Conservation (phyloP, 2,888 invertebrate genomes). For the Hymenopus coronatus region DNA sequence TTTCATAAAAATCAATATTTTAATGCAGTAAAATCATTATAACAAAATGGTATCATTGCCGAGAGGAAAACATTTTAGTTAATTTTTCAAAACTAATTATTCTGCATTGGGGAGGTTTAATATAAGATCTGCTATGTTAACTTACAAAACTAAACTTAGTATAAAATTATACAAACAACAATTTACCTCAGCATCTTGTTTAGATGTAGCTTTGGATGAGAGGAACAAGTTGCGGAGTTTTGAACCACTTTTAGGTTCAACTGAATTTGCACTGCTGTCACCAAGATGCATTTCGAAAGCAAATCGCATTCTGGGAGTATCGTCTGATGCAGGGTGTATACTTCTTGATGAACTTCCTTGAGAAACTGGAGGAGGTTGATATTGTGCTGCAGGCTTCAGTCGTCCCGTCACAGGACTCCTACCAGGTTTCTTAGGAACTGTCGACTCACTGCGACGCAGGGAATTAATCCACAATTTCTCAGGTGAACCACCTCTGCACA, state of each 20-base stretch:
- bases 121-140: background rate
- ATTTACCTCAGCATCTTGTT: background rate
- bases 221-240: slow-evolving; percentile 30
- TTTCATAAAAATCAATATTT: too few relatives aligned
- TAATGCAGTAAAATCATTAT: too few relatives aligned
- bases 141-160: background rate
- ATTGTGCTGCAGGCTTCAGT: slow-evolving; percentile 56
- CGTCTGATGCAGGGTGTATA: slow-evolving; percentile 28
- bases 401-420: slow-evolving; percentile 22
- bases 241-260: slow-evolving; percentile 43
- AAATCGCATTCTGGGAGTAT: slow-evolving; percentile 45
- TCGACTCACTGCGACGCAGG: slow-evolving; percentile 52
- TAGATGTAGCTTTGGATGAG: background rate
- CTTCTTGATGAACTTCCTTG: slow-evolving; percentile 35
- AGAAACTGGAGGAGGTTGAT: slow-evolving; percentile 52
- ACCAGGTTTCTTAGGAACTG: background rate
- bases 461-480: slow-evolving; percentile 58
- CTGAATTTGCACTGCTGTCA: slow-evolving; percentile 45
- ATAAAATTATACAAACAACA: background rate
- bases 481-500: slow-evolving; percentile 39
- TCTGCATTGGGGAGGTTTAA: too few relatives aligned
- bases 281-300: slow-evolving; percentile 59
- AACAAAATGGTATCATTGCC: too few relatives aligned
- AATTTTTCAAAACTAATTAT: too few relatives aligned
- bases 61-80: too few relatives aligned